Conservation (phyloP, 2,888 invertebrate genomes). For the Onthophagus sagittarius region DNA sequence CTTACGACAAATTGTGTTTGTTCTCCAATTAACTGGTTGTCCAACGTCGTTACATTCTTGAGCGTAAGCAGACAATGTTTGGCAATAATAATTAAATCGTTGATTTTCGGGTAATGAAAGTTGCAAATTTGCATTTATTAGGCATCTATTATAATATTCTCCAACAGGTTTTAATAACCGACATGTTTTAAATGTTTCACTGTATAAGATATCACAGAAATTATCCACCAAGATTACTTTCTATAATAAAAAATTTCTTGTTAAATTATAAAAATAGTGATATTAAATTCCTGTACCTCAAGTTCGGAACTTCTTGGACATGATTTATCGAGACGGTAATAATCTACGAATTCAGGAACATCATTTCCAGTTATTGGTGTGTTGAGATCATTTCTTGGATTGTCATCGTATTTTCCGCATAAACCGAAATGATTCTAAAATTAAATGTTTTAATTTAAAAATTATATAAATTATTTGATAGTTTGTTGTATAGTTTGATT, state of each 20-base stretch:
- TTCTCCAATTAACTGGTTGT: background rate
- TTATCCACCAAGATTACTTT: background rate
- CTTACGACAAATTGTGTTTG: background rate
- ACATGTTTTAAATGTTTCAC: constrained; percentile 1
- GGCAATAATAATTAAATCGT: background rate
- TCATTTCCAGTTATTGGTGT: background rate
- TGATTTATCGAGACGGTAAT: background rate
- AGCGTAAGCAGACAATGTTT: constrained; percentile 6
- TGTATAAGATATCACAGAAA: background rate
- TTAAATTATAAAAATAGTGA: too few relatives aligned
- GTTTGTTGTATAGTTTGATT: too few relatives aligned
- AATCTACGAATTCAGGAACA: background rate
- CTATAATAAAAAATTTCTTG: background rate
- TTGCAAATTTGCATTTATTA: background rate
- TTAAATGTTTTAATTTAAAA: too few relatives aligned
- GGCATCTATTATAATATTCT: constrained; percentile 1
- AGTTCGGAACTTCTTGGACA: background rate
- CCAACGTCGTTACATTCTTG: constrained; percentile 7
- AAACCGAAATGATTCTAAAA: background rate
- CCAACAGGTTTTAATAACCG: background rate
- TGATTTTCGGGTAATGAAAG: background rate
- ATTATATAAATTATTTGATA: too few relatives aligned
- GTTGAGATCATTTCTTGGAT: background rate
- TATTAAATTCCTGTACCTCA: background rate
- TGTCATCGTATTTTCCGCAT: background rate